Evolutionary conservation across 2,888 invertebrate genomes (phyloP).

Genomic region (Erebia aethiops): DNA sequence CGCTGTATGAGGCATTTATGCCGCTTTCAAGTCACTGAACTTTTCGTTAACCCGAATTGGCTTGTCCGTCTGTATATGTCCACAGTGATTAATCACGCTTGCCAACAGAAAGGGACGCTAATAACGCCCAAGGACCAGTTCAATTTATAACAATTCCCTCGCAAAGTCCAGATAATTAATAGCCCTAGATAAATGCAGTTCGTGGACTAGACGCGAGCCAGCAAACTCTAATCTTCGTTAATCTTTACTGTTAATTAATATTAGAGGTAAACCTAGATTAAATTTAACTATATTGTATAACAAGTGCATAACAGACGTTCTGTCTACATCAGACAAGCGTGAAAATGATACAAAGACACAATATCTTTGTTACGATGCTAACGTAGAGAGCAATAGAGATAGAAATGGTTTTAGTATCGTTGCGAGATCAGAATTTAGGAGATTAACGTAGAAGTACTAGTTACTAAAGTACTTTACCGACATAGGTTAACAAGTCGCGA

Average conservation of each 20-base stretch:
- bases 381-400: too few species aligned
- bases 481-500: too few species aligned
- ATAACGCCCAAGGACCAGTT: slow-evolving; percentile 70
- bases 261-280: slow-evolving; percentile 29
- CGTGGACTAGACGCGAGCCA: slow-evolving; percentile 34
- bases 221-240: slow-evolving; percentile 26
- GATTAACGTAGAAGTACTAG: too few species aligned
- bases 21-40: slow-evolving; percentile 66
- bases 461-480: too few species aligned
- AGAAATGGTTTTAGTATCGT: too few species aligned
- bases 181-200: slow-evolving; percentile 58
- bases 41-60: slow-evolving; percentile 68
- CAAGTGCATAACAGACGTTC: slow-evolving; percentile 6
- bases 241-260: slow-evolving; percentile 31
- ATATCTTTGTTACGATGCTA: not conserved
- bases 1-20: slow-evolving; percentile 45
- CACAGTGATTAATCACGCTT: slow-evolving; percentile 74
- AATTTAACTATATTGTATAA: slow-evolving; percentile 25
- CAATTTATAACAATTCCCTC: slow-evolving; percentile 70
- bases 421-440: too few species aligned
- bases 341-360: slow-evolving; percentile 5
- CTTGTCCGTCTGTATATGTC: slow-evolving; percentile 59
- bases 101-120: slow-evolving; percentile 65
- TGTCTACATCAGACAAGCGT: slow-evolving; percentile 33
- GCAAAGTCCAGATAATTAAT: slow-evolving; percentile 65